Evolutionary conservation across 2,113 vertebrate species (phyloP).

Genomic region (Tachycineta bicolor): DNA sequence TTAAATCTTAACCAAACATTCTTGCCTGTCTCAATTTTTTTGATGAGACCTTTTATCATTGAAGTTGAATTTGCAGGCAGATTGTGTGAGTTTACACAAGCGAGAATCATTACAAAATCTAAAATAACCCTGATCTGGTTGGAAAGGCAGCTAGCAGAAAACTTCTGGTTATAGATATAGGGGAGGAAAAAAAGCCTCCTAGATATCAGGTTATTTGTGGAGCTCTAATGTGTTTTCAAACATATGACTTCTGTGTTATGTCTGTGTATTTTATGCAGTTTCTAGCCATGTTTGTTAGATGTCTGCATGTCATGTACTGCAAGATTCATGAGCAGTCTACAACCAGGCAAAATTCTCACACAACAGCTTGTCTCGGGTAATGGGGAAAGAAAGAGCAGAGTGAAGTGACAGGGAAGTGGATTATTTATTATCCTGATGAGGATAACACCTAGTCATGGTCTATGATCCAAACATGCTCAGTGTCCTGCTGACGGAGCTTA

Average conservation of each 20-base stretch:
- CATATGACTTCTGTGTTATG: slow-evolving; percentile 3
- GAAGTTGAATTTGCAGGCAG: slow-evolving; percentile 9
- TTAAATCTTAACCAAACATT: slow-evolving; percentile 52
- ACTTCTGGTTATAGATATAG: not conserved
- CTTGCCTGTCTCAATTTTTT: slow-evolving; percentile 39
- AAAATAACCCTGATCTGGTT: slow-evolving; percentile 6
- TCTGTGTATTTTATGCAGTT: slow-evolving; percentile 26
- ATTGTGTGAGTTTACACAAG: slow-evolving; percentile 30
- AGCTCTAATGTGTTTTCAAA: slow-evolving; percentile 32
- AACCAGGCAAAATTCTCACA: slow-evolving; percentile 35
- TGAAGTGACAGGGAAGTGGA: slow-evolving; percentile 15
- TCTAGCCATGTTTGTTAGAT: slow-evolving; percentile 35
- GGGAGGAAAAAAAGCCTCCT: not conserved
- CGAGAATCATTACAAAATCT: slow-evolving; percentile 1
- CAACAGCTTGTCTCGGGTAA: slow-evolving; percentile 55
- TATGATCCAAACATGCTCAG: not conserved
- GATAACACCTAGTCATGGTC: not conserved
- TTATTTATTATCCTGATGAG: slow-evolving; percentile 37
- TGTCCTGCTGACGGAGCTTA: not conserved
- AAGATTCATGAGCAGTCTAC: slow-evolving; percentile 52
- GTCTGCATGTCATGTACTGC: slow-evolving; percentile 37
- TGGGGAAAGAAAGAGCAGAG: not conserved
- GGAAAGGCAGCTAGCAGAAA: slow-evolving; percentile 11
- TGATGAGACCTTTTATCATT: slow-evolving; percentile 32
- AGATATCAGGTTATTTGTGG: not conserved